Conservation (phyloP, 2,113 vertebrate genomes). For the Eira barbara region DNA sequence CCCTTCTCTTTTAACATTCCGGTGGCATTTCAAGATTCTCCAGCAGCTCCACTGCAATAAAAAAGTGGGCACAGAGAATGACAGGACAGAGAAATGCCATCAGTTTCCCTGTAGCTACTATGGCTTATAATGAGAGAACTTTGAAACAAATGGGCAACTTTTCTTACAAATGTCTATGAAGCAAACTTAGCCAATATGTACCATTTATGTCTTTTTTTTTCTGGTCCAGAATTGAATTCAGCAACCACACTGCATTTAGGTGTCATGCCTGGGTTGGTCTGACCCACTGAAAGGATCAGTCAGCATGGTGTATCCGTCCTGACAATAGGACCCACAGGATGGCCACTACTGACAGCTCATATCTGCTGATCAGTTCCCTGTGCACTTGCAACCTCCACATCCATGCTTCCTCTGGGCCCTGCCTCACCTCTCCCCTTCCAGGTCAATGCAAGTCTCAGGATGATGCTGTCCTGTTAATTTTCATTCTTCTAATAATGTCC, state of each 20-base stretch:
- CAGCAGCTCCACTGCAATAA: neutral
- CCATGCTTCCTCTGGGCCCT: neutral
- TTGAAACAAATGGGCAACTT: neutral
- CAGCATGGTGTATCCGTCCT: neutral
- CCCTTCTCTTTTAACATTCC: neutral
- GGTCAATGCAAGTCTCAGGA: neutral
- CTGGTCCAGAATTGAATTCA: neutral
- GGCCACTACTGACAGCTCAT: accelerated
- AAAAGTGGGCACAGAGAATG: neutral
- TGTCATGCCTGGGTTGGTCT: neutral
- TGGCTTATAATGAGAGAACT: neutral
- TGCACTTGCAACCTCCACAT: neutral
- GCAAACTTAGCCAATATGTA: neutral
- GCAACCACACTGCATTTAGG: neutral
- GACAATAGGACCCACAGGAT: neutral
- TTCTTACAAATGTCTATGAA: neutral
- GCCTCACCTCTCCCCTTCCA: neutral
- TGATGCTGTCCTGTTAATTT: neutral
- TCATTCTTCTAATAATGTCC: neutral
- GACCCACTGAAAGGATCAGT: neutral
- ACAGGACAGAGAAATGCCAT: neutral
- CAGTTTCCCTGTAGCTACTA: neutral
- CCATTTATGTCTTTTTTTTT: neutral
- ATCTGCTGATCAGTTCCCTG: neutral
- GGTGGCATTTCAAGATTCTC: neutral